Percentiles rank a stretch among this genome's conserved stretches.
Conservation (phyloP, 2,888 invertebrate genomes). For the Eilema griseolum region DNA sequence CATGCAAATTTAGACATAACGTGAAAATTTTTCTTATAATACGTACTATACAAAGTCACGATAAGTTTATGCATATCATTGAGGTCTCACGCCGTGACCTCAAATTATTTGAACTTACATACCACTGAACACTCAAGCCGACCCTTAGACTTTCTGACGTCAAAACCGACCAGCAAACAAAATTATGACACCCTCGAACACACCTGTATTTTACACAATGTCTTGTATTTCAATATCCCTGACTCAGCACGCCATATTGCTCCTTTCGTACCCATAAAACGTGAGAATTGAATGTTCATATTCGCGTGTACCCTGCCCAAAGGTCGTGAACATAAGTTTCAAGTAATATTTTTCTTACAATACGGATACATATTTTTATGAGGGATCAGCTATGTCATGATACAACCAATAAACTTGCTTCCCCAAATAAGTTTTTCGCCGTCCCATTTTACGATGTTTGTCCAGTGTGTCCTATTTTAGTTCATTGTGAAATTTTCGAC, state of each 20-base stretch:
- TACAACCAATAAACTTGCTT: conserved; percentile 79
- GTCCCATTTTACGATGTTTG: conserved; percentile 77
- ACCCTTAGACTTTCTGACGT: conserved; percentile 48
- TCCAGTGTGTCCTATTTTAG: conserved; percentile 66
- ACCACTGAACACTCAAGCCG: conserved; percentile 38
- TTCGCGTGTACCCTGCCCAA: conserved; percentile 60
- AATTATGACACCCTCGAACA: conserved; percentile 58
- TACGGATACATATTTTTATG: conserved; percentile 83
- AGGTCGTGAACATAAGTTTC: conserved; percentile 61
- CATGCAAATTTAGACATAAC: too few relatives aligned
- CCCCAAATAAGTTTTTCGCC: conserved; percentile 77
- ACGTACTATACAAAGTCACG: neutral
- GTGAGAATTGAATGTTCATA: conserved; percentile 67
- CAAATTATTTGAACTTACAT: conserved; percentile 49
- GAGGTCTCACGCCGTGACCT: conserved; percentile 30
- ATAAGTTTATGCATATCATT: conserved; percentile 22
- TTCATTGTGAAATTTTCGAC: conserved; percentile 17
- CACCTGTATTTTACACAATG: conserved; percentile 69
- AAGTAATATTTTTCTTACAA: conserved; percentile 75
- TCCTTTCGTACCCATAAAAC: conserved; percentile 59
- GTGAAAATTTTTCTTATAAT: too few relatives aligned
- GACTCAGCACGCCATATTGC: conserved; percentile 68
- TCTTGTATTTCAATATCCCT: conserved; percentile 63
- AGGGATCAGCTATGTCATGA: conserved; percentile 81
- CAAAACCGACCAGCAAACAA: conserved; percentile 56